Percentiles rank a stretch among this genome's conserved stretches.
phyloP scores from a whole-genome alignment of 2,113 vertebrate species.

The Labeo rohita region DNA sequence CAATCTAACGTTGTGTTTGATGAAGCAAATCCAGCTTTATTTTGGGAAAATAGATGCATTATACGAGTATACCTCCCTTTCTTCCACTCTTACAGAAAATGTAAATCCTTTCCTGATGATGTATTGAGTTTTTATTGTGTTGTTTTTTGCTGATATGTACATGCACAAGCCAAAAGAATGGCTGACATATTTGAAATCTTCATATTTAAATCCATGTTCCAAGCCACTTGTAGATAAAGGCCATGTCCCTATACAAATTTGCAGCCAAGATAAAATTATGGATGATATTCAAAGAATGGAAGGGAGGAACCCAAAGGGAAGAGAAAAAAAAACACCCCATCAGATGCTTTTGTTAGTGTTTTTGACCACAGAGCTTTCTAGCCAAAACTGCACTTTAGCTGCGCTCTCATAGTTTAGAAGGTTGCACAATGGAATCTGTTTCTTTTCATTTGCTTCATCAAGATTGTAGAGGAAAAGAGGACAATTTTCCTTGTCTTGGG shows the following conservation, averaged over 20 bases:
- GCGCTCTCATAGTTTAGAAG: slow-evolving; percentile 69
- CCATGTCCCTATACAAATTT: neutral
- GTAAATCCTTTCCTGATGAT: neutral
- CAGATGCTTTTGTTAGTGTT: slow-evolving; percentile 49
- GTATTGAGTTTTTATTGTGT: neutral
- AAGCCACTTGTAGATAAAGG: neutral
- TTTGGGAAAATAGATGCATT: neutral
- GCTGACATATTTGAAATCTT: neutral
- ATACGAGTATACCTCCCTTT: neutral
- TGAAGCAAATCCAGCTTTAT: neutral
- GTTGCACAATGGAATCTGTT: slow-evolving; percentile 66
- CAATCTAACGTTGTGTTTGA: neutral
- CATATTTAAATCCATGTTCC: neutral
- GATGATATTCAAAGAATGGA: slow-evolving; percentile 38
- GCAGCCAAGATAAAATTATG: neutral
- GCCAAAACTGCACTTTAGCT: slow-evolving; percentile 75
- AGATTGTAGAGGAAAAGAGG: slow-evolving; percentile 39
- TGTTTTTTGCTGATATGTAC: neutral
- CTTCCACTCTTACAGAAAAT: neutral
- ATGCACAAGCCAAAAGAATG: neutral
- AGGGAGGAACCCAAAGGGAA: slow-evolving; percentile 22
- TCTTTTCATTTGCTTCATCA: slow-evolving; percentile 68
- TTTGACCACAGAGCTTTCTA: slow-evolving; percentile 66
- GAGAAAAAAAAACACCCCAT: slow-evolving; percentile 60
- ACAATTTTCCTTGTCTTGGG: slow-evolving; percentile 33